Base-by-base conservation (phyloP, 2,888 invertebrate genomes). In the Sepioteuthis lessoniana region DNA sequence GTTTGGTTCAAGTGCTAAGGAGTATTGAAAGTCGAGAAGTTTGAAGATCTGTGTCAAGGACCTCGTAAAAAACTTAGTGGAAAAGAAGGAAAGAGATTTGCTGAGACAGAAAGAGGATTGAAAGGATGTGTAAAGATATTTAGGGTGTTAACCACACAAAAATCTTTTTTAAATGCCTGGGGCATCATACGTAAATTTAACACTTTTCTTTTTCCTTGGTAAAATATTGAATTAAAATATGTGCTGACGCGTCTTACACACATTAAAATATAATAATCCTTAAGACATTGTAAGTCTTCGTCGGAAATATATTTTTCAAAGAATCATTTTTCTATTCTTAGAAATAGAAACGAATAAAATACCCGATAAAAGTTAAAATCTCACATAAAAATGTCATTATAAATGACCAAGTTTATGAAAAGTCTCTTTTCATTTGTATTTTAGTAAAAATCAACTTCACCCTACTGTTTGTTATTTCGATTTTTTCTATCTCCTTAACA, bases 1-100 rank as follows among this genome's bases (percentile, higher is more conserved):
- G n/a, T 76, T 76, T 76, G n/a, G 76, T 19, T 76, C 76, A 76
- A 76, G 76, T 76, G 76, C 35, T 76, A 76, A 76, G 76, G 76
- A n/a, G 76, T 1, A n/a, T 76, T 76, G 19, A n/a, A 76, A 76
- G 76, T 76, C 16, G 76, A 35, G 76, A 76, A 76, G 19, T n/a
- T n/a, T 76, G 76, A 76, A 76, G 76, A 76, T 76, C 35, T 76
- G 76, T 76, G 76, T 76, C 76, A 76, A 76, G 76, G n/a, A 76
- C 76, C 76, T 35, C n/a, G 76, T 76, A 76, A 76, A 76, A 35
- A 42, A 42, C 42, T 42, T 42, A 42, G 42, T 35, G n/a, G n/a
- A 0, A 13, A 21, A 55, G 55, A 25, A 25, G 55, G 25, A 55
- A 25, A 55, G 55, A 25, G 25, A 28, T 55, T 55, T 55, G 2